A percentile compares a stretch with the other conserved stretches of the same genome.
Evolutionary conservation across 1,140 invertebrate genomes (phyloP).

Genomic region (Cryptotermes secundus): DNA sequence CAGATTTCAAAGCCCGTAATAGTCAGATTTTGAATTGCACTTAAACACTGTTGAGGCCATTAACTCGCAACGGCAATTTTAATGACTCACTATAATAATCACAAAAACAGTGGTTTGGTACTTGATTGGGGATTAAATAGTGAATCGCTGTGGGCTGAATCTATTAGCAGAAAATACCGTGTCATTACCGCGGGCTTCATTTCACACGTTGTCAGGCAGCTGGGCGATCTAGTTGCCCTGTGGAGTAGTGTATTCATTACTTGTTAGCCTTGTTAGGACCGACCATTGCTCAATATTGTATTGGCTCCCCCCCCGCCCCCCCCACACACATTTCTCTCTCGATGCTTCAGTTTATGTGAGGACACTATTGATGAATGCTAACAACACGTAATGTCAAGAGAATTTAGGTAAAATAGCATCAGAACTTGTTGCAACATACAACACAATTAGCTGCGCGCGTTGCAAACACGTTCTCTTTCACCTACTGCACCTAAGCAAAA

Average conservation of each 20-base stretch:
- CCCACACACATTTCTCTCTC: not conserved
- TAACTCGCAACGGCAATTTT: constrained; percentile 7
- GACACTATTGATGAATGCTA: not conserved
- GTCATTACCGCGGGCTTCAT: constrained; percentile 11
- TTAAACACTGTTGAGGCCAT: constrained; percentile 11
- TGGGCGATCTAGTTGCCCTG: not conserved
- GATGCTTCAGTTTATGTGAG: constrained; percentile 14
- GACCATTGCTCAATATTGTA: constrained; percentile 4
- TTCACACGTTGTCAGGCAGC: not conserved
- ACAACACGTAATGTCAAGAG: not conserved
- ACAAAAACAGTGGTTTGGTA: constrained; percentile 16
- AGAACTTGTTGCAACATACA: not conserved
- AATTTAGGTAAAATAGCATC: not conserved
- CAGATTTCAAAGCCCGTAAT: no score
- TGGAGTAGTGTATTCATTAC: not conserved
- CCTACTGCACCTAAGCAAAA: no score
- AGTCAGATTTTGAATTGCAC: no score
- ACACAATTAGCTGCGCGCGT: no score
- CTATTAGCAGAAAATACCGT: constrained; percentile 12
- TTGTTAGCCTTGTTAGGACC: not conserved
- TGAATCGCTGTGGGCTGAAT: constrained; percentile 14
- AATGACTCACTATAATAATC: constrained; percentile 3
- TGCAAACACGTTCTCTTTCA: no score
- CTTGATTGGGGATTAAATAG: constrained; percentile 19
- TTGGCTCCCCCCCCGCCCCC: not conserved